Base-by-base conservation (phyloP, 2,113 vertebrate genomes). In the Anseranas semipalmata region DNA sequence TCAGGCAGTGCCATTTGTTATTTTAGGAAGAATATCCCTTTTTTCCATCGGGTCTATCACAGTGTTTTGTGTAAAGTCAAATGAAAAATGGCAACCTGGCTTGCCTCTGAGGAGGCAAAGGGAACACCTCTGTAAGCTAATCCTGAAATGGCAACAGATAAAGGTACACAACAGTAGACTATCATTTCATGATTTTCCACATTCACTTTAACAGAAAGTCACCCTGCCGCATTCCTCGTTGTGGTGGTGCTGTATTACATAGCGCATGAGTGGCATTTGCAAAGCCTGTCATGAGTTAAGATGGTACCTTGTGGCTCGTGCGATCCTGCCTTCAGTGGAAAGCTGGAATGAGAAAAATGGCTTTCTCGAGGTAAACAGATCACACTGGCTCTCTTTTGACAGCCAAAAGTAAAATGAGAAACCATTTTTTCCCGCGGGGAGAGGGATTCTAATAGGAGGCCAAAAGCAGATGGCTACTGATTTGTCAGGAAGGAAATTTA, bases 151-250 rank as follows among this genome's bases (percentile, higher is more conserved):
- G 79, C 77, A 58, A 35, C 45, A 80, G 52, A 80, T 82, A 81
- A 89, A 96, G 80, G 73, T 37, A 70, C 80, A 53, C 45, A 70
- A 77, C 86, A 92, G 25, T 27, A 70, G 79, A 41, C 73, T 35
- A 65, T 72, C 27, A 3, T 87, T 96, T 96, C 78, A 46, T 59
- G 80, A 79, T 90, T 96, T 95, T 93, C 94, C 95, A 90, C 87
- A 46, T 87, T 92, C 2, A 6, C 86, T 92, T 73, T 3, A 95
- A 19, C 89, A 94, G 90, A 95, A 96, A 96, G 95, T 95, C 92
- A 95, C 90, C 74, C 95, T 73, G 86, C 96, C 62, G 4, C 96
- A 96, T 97, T 97, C 96, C 96, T 96, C 19, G 0, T n/a, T 81
- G 92, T 93, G 96, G 95, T 87, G 92, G 94, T 95, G 95, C 90